Conservation (phyloP, 2,797 vertebrate species). For the Ctenosaura bakeri region DNA sequence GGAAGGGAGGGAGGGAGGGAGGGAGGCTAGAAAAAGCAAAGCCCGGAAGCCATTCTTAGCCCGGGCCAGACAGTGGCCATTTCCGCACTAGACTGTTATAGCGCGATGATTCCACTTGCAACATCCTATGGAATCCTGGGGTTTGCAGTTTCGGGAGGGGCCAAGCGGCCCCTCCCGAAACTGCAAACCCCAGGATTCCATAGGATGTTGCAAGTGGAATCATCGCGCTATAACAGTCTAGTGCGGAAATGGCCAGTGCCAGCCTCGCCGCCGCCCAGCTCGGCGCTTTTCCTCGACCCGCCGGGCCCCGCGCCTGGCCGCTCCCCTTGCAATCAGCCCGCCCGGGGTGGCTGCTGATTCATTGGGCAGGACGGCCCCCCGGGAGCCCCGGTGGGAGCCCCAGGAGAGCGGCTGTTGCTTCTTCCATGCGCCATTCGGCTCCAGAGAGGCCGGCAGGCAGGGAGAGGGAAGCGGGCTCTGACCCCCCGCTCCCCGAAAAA, state of each 20-base stretch:
- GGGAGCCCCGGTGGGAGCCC: constrained; percentile 83
- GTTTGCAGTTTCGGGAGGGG: no score
- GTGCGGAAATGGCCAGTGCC: no score
- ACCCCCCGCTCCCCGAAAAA: not conserved
- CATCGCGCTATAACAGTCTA: no score
- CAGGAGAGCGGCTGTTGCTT: constrained; percentile 80
- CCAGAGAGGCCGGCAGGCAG: constrained; percentile 61
- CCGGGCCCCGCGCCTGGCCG: constrained; percentile 88
- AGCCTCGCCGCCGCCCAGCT: constrained; percentile 56
- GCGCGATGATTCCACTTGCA: no score
- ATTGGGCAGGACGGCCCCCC: constrained; percentile 84
- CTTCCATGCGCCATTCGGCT: constrained; percentile 78
- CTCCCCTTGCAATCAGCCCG: constrained; percentile 88
- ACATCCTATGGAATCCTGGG: no score
- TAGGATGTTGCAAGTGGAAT: no score
- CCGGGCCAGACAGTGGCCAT: no score
- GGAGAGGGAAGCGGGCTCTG: constrained; percentile 45
- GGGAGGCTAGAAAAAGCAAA: constrained; percentile 42
- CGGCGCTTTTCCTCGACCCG: constrained; percentile 79
- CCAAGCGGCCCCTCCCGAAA: no score
- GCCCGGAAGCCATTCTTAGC: constrained; percentile 84
- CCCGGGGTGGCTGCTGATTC: constrained; percentile 88
- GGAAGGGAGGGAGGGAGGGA: no score
- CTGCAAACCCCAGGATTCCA: no score
- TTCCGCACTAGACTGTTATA: no score